A percentile compares a stretch with the other conserved stretches of the same genome.
Conservation (phyloP, 2,888 invertebrate genomes). For the Neoaliturus tenellus region DNA sequence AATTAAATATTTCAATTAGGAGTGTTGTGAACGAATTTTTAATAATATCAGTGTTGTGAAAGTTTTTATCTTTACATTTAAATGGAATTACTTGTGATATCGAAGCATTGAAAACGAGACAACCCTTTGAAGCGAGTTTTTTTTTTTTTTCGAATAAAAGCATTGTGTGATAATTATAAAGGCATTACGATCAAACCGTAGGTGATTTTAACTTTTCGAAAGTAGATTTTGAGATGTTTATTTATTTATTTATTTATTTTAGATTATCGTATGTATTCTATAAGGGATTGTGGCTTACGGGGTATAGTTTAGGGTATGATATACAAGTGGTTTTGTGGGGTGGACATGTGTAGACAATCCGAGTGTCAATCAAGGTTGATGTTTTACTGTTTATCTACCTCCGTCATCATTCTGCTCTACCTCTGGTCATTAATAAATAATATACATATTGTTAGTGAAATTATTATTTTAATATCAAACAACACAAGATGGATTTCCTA, state of each 20-base stretch:
- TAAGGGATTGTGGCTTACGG: conserved; percentile 38
- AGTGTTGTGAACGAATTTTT: conserved; percentile 45
- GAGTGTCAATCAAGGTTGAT: not conserved
- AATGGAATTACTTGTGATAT: conserved; percentile 49
- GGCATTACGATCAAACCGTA: conserved; percentile 51
- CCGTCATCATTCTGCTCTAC: conserved; percentile 55
- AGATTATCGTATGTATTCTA: conserved; percentile 45
- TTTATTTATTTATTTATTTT: conserved; percentile 51
- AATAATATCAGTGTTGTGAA: conserved; percentile 43
- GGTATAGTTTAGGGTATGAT: conserved; percentile 2
- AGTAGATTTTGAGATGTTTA: conserved; percentile 22
- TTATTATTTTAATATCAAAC: not conserved
- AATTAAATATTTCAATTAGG: conserved; percentile 23
- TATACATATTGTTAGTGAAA: conserved; percentile 16
- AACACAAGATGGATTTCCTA: conserved; percentile 38
- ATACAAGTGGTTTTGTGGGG: not conserved
- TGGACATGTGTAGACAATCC: conserved; percentile 41
- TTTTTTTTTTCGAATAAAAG: conserved; percentile 53
- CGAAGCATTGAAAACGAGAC: conserved; percentile 31
- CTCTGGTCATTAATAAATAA: conserved; percentile 50
- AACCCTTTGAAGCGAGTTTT: conserved; percentile 42
- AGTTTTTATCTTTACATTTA: conserved; percentile 48
- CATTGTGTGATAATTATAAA: conserved; percentile 52
- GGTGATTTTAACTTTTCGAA: conserved; percentile 2
- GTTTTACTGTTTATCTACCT: conserved; percentile 54